Percentiles rank a stretch among this genome's conserved stretches.
Conservation (phyloP, 2,797 vertebrate species). For the Semaprochilodus insignis region DNA sequence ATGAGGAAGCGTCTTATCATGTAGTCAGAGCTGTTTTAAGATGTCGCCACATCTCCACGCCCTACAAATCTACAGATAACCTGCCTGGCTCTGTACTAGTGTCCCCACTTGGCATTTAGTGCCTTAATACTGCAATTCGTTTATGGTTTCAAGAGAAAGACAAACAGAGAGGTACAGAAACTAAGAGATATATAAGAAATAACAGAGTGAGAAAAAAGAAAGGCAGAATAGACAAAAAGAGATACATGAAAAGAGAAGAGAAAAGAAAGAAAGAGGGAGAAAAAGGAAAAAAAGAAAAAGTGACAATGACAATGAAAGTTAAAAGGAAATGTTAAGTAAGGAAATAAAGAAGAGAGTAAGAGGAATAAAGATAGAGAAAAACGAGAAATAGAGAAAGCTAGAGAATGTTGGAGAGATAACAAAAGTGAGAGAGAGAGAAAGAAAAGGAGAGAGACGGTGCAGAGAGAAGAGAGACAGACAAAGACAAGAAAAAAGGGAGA, state of each 20-base stretch:
- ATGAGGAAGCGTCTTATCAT: constrained; percentile 10
- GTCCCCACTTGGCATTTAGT: too few relatives aligned
- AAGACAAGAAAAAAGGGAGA: neutral
- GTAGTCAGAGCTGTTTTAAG: constrained; percentile 18
- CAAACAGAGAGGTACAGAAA: neutral
- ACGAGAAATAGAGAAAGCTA: neutral
- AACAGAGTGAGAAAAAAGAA: neutral
- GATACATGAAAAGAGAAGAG: neutral
- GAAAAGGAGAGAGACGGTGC: too few relatives aligned
- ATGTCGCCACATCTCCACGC: neutral
- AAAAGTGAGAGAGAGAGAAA: neutral
- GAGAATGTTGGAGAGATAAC: neutral
- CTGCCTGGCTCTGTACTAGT: neutral
- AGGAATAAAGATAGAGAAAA: neutral
- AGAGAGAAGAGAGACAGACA: neutral
- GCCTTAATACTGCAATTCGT: too few relatives aligned
- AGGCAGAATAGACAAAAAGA: neutral
- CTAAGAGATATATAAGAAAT: neutral
- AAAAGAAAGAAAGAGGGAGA: too few relatives aligned
- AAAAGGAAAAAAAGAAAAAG: too few relatives aligned
- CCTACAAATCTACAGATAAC: neutral
- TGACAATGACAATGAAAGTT: neutral
- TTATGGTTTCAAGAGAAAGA: too few relatives aligned
- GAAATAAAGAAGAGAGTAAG: neutral
- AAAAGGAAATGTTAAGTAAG: neutral